A percentile compares a stretch with the other conserved stretches of the same genome.
Conservation (phyloP, 2,113 vertebrate genomes). For the Istiophorus platypterus region DNA sequence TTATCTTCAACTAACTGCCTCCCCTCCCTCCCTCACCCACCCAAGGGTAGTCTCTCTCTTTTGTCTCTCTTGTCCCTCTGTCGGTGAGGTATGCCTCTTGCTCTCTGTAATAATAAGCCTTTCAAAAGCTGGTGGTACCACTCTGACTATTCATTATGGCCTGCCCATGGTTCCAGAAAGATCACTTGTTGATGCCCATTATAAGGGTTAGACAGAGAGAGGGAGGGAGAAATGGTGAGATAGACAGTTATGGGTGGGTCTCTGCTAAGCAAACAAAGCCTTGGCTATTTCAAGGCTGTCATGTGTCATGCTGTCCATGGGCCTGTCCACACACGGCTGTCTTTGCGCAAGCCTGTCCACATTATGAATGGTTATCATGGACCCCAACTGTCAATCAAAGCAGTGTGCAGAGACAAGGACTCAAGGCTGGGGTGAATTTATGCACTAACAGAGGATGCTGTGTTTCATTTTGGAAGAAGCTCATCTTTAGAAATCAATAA, state of each 20-base stretch:
- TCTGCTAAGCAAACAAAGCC: conserved; percentile 59
- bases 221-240: background rate
- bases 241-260: background rate
- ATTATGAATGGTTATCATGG: conserved; percentile 59
- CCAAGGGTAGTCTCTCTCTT: conserved; percentile 17
- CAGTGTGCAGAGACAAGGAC: background rate
- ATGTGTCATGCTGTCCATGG: conserved; percentile 67
- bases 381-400: conserved; percentile 53
- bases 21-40: background rate
- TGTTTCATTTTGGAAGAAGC: background rate
- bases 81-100: conserved; percentile 49
- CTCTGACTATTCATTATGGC: conserved; percentile 40
- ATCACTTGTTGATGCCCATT: conserved; percentile 60
- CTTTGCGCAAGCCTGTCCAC: conserved; percentile 62
- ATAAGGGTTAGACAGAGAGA: conserved; percentile 26
- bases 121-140: conserved; percentile 48
- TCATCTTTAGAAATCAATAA: conserved; percentile 32
- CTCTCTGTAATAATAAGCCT: conserved; percentile 63
- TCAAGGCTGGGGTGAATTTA: conserved; percentile 23
- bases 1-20: conserved; percentile 18
- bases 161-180: conserved; percentile 52
- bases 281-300: conserved; percentile 67
- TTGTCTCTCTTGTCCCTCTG: conserved; percentile 37
- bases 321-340: conserved; percentile 49
- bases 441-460: background rate